Percentiles rank a stretch among this genome's conserved stretches.
phyloP scores from a whole-genome alignment of 2,888 invertebrate species.

The Merodon equestris region DNA sequence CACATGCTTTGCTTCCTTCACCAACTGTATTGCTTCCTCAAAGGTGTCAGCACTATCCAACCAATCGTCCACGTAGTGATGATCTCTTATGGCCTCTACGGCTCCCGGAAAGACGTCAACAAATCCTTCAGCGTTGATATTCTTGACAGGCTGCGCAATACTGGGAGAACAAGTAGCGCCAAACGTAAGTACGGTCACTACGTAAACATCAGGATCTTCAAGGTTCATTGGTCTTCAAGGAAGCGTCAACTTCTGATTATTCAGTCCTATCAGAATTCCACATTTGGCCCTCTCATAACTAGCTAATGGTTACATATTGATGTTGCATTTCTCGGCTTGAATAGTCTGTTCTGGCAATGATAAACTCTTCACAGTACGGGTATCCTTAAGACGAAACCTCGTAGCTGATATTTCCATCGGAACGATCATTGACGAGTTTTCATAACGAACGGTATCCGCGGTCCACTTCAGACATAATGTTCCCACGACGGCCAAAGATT shows the following conservation, averaged over 20 bases:
- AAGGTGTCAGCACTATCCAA: too few relatives aligned
- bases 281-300: background rate
- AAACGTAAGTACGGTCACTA: too few relatives aligned
- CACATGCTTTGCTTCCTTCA: too few relatives aligned
- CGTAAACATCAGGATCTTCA: too few relatives aligned
- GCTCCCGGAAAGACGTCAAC: too few relatives aligned
- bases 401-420: conserved; percentile 15
- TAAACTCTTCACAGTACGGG: conserved; percentile 1
- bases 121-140: too few relatives aligned
- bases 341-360: conserved; percentile 1
- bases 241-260: conserved; percentile 1
- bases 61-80: too few relatives aligned
- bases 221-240: background rate
- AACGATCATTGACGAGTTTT: background rate
- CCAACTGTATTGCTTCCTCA: too few relatives aligned
- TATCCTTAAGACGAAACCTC: conserved; percentile 4
- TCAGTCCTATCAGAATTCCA: background rate
- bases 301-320: background rate
- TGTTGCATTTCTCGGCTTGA: conserved; percentile 1
- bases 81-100: too few relatives aligned
- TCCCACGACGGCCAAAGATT: conserved; percentile 16
- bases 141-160: too few relatives aligned
- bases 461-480: conserved; percentile 34
- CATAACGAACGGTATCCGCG: background rate
- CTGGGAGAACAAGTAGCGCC: too few relatives aligned